Percentiles rank a stretch among this genome's conserved stretches.
Conservation (phyloP, 2,888 invertebrate species). For the Netelia fuscicornis region DNA sequence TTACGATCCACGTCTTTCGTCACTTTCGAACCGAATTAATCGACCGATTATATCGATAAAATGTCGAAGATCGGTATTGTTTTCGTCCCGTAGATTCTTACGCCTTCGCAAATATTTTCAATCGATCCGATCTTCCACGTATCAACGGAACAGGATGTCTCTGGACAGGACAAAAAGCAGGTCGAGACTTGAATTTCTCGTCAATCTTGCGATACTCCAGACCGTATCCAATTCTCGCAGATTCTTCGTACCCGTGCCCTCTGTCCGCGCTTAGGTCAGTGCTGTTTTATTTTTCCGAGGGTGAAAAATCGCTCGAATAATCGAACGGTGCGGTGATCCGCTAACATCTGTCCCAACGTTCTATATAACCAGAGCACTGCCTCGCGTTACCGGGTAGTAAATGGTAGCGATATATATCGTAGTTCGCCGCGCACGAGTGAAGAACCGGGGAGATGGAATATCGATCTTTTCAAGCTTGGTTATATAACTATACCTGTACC, state of each 20-base stretch:
- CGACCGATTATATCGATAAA: background rate
- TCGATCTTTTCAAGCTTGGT: constrained; percentile 47
- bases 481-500: constrained; percentile 4
- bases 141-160: background rate
- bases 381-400: constrained; percentile 20
- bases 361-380: background rate
- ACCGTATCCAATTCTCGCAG: constrained; percentile 6
- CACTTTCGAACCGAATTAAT: constrained; percentile 36
- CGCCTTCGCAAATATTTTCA: background rate
- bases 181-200: constrained; percentile 6
- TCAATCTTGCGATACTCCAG: constrained; percentile 5
- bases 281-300: constrained; percentile 32
- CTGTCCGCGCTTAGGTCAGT: constrained; percentile 18
- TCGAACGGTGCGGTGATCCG: constrained; percentile 52
- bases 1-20: constrained; percentile 32
- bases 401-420: constrained; percentile 56
- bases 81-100: background rate
- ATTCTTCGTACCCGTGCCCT: constrained; percentile 27
- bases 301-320: constrained; percentile 54
- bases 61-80: background rate
- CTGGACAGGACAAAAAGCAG: constrained; percentile 21
- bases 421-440: constrained; percentile 34
- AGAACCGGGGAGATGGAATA: constrained; percentile 59
- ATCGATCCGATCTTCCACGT: background rate
- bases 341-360: constrained; percentile 46